Conservation (phyloP, 2,797 vertebrate genomes). For the Pseudochirops corinnae region DNA sequence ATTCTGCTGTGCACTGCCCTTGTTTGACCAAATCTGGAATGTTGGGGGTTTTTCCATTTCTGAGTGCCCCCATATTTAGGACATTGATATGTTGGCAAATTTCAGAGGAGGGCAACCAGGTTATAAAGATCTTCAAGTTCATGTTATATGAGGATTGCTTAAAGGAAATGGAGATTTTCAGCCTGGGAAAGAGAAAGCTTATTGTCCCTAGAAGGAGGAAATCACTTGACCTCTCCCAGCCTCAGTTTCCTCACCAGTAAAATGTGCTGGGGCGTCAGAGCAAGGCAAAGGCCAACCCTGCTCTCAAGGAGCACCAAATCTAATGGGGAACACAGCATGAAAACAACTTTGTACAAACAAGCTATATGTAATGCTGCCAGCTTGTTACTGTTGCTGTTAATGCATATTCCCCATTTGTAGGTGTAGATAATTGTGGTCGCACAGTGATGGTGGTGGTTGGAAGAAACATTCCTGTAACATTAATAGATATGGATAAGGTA, state of each 20-base stretch:
- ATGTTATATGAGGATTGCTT: background rate
- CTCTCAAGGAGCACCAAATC: background rate
- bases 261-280: background rate
- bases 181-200: background rate
- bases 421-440: conserved; percentile 94
- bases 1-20: background rate
- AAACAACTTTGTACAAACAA: background rate
- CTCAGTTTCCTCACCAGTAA: background rate
- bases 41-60: background rate
- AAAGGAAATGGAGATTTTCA: background rate
- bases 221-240: background rate
- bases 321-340: background rate
- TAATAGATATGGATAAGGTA: conserved; percentile 98
- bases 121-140: background rate
- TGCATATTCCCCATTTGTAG: conserved; percentile 81
- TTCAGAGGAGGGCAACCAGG: background rate
- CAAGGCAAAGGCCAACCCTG: background rate
- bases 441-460: conserved; percentile 97
- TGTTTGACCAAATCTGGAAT: background rate
- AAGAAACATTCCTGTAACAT: conserved; percentile 95
- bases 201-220: background rate
- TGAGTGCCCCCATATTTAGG: background rate
- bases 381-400: conserved; percentile 60
- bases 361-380: background rate
- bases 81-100: background rate